These are phyloP conservation scores for Ailuropoda melanoleuca DNA, from an alignment of 2,113 vertebrate genomes.

Conservation along the genomic window DNA sequence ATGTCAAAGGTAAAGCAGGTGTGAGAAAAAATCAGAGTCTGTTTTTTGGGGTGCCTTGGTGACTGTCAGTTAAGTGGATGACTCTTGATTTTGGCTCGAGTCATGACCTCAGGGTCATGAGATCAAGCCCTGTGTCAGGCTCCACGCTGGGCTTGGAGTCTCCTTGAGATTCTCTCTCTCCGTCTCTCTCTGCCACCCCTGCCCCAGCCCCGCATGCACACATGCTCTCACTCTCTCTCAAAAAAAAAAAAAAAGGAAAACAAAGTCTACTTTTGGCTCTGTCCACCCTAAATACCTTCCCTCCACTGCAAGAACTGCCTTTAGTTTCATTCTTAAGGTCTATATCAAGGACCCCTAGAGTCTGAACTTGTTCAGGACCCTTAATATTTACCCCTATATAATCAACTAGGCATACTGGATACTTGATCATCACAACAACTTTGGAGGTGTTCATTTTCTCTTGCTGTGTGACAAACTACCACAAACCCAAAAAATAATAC, in stretches of 20 bases:
- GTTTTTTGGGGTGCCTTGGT: background rate
- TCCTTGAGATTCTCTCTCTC: background rate
- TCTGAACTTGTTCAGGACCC: background rate
- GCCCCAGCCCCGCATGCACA: background rate
- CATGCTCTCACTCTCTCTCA: background rate
- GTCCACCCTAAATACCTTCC: background rate
- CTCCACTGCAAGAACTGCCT: background rate
- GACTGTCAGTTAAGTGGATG: background rate
- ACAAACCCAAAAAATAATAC: background rate
- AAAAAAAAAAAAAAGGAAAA: background rate
- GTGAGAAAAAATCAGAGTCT: background rate
- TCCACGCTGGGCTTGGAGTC: background rate
- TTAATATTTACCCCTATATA: background rate
- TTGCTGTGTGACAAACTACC: background rate
- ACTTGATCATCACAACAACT: background rate
- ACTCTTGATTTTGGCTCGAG: background rate
- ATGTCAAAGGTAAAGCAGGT: background rate
- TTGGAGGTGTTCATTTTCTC: background rate
- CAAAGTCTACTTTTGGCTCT: background rate
- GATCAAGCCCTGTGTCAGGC: background rate
- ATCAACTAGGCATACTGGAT: background rate
- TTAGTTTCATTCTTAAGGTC: background rate
- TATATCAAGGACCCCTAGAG: background rate
- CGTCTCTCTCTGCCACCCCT: background rate
- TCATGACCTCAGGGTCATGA: background rate